Evolutionary conservation across 2,113 vertebrate species (phyloP).

Genomic region (Crotalus horridus): DNA sequence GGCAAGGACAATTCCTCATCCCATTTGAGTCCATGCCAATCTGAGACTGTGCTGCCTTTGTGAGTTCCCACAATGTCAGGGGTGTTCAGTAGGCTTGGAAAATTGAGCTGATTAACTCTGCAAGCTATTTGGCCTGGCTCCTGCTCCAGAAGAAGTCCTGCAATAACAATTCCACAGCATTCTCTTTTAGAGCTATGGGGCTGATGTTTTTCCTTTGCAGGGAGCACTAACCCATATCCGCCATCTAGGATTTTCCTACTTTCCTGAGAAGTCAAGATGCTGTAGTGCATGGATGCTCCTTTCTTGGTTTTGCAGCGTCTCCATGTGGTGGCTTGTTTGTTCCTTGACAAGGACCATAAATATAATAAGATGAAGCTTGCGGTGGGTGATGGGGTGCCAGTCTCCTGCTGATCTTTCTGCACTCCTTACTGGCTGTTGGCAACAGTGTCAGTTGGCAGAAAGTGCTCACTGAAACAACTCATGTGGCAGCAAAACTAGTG

Average conservation of each 20-base stretch:
- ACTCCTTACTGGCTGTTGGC: neutral
- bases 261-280: neutral
- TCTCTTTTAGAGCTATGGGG: neutral
- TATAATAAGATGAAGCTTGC: neutral
- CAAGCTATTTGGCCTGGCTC: neutral
- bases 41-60: neutral
- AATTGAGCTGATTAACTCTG: neutral
- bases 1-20: neutral
- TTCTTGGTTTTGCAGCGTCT: neutral
- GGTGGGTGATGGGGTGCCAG: neutral
- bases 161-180: neutral
- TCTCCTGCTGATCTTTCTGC: neutral
- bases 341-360: neutral
- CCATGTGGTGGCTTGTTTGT: neutral
- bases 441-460: neutral
- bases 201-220: neutral
- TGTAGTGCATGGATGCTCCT: neutral
- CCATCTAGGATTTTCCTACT: neutral
- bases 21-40: too few species aligned
- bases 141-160: neutral
- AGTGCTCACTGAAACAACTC: neutral
- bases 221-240: neutral
- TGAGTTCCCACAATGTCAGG: neutral
- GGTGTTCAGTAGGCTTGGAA: neutral
- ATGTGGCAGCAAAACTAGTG: neutral